Base-by-base conservation (phyloP, 1,140 invertebrate genomes). In the Chrysoperla carnea region DNA sequence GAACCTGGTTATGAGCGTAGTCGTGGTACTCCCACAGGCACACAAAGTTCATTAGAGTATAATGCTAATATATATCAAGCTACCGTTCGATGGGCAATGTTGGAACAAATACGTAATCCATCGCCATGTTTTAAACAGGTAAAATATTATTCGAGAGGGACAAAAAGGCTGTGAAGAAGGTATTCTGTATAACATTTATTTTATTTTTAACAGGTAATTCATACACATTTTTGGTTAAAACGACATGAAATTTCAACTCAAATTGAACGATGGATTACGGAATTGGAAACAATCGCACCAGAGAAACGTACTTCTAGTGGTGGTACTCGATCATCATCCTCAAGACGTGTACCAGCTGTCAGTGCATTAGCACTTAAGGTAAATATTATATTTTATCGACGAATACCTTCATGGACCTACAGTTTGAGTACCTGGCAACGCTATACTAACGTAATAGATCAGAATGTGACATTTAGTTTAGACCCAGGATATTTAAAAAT, bases 1-100 rank as follows among this genome's bases (percentile, higher is more conserved):
- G 93, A 97, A 63, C 93, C 93, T 15, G 92, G 92, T 15, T 96
- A 93, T 64, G 92, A 97, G 67, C 73, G 90, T 46, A 86, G 84
- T 43, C 70, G 89, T 33, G 89, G 89, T 39, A 91, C 89, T 38
- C 76, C 85, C 14, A 78, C 80, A 23, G 92, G 89, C 47, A 85
- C 77, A 51, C 81, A 83, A 58, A 89, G 84, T 60, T 85, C 82
- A 50, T 70, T 83, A 52, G 90, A 94, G 61, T 96, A 96, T 64
- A 94, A 96, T 63, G 81, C 88, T 47, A 94, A 94, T 62, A 92
- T 97, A 53, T 83, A 88, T 63, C 87, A 93, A 64, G 90, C 90
- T 6, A 93, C 87, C 41, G 84, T 91, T 31, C 81, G 87, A 57
- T 96, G 90, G 88, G 92, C 89, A 35, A 95, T 96, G 84, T 68